Evolutionary conservation across 2,797 vertebrate species (phyloP), one percentile per base, ranked within the genome.

Genomic region (Toxotes lorentzi): DNA sequence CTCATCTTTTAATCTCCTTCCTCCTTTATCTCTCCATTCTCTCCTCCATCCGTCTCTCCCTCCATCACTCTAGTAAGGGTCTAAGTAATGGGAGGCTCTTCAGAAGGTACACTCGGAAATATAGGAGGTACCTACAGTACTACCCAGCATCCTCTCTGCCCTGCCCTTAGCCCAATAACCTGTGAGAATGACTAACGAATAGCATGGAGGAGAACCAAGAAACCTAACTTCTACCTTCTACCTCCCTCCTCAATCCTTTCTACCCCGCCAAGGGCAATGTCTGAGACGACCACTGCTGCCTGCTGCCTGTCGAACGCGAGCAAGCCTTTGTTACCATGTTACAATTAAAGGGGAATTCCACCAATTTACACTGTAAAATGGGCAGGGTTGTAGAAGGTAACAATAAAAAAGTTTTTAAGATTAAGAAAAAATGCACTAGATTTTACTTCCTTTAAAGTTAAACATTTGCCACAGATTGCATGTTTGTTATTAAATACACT

Each of bases 41-140:
- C 95, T 70, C 73, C 77, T 78, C 64, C 73, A 50, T 63, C 91
- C 91, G 88, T 96, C 94, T 73, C 95, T 97, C 91, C 96, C 94
- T 94, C 95, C 95, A 94, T 71, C 19, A 11, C 69, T 88, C 79
- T 96, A 98, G 98, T 97, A 95, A 98, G 96, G 94, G 96, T 95
- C 96, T 94, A 96, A 97, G 94, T 97, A 96, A 96, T 96, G 96
- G 96, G 96, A 97, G 96, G 95, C 94, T 98, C 98, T 98, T 98
- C 97, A 96, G 96, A 96, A 97, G 95, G 94, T 95, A 97, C 96
- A 95, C 91, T 94, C 91, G 96, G 97, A 99, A 95, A 95, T 95
- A 95, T 97, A 98, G 97, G 97, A 94, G 92, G 93, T 93, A 96
- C 92, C 89, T 93, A 23, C 83, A 56, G 82, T 62, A 91, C 73